phyloP scores from a whole-genome alignment of 2,113 vertebrate species.

The Brachypteracias leptosomus region DNA sequence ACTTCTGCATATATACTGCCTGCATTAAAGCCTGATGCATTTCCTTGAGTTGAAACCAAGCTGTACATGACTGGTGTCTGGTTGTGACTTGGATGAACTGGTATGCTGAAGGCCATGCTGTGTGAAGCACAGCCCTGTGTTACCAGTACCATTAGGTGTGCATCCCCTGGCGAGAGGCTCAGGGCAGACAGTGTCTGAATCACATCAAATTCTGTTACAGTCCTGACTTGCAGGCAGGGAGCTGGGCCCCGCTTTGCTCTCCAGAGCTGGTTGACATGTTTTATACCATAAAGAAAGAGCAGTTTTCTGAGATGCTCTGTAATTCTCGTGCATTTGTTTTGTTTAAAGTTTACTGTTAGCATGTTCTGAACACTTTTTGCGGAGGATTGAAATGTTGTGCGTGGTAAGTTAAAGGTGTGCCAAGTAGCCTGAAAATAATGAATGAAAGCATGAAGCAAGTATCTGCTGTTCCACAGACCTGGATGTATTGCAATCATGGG shows the following conservation, averaged over 20 bases:
- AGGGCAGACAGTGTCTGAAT: background rate
- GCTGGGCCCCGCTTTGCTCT: background rate
- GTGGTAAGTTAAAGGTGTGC: background rate
- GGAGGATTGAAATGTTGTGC: background rate
- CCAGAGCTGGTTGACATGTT: background rate
- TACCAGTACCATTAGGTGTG: background rate
- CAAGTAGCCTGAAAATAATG: slow-evolving; percentile 5
- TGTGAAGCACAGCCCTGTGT: background rate
- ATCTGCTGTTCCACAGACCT: background rate
- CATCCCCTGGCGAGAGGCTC: background rate
- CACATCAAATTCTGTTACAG: background rate
- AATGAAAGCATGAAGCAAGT: background rate
- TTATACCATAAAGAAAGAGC: background rate
- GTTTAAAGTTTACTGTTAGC: background rate
- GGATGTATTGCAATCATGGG: background rate
- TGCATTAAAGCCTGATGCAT: background rate
- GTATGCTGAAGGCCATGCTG: background rate
- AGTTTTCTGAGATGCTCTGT: background rate
- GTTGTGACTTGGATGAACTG: background rate
- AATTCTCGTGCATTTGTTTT: background rate
- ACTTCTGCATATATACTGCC: background rate
- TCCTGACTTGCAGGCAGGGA: background rate
- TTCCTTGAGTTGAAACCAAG: background rate
- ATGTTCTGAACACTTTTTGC: background rate
- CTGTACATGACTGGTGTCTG: background rate